Evolutionary conservation across 2,888 invertebrate genomes (phyloP), one percentile per base, ranked within the genome.

Genomic region (Asteroscopus sphinx): DNA sequence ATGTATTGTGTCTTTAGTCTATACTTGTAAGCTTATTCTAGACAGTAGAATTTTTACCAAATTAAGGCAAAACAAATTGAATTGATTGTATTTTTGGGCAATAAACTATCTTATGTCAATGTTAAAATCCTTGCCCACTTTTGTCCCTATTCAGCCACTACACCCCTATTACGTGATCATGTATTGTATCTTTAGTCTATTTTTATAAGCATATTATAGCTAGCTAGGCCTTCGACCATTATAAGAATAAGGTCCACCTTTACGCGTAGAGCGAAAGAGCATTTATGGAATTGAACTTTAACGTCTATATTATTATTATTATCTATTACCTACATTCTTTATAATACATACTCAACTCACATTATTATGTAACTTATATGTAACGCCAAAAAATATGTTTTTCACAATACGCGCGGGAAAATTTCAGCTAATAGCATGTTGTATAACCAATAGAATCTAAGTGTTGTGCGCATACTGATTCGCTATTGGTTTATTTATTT

Each of bases 281-380:
- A 72, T 62, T 57, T 57, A 56, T 46, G 73, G 73, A 73, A 76
- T 73, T 73, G 64, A 73, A 39, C 35, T 21, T 45, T 33, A 7
- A 36, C 48, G 42, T 59, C 37, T 33, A 44, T 41, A 42, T 28
- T 15, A 42, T 21, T 21, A 21, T 21, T 21, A 21, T 6, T 4
- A 21, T n/a, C 21, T 21, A 21, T 4, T 15, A 42, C 1, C 26
- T 32, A 52, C 3, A 36, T 37, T 33, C 42, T 30, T 35, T 53
- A 68, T 40, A 47, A 7, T 13, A 25, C 15, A 17, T 54, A 65
- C 13, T 42, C 25, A 36, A n/a, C n/a, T n/a, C n/a, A n/a, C n/a
- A n/a, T n/a, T n/a, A 21, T 21, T 21, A 21, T 21, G 21, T 21
- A 52, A 47, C 32, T 42, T 54, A 28, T 30, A 40, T 58, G 42